These are phyloP conservation scores for Semicossyphus pulcher DNA, from an alignment of 2,113 vertebrate genomes.

Conservation along the genomic window DNA sequence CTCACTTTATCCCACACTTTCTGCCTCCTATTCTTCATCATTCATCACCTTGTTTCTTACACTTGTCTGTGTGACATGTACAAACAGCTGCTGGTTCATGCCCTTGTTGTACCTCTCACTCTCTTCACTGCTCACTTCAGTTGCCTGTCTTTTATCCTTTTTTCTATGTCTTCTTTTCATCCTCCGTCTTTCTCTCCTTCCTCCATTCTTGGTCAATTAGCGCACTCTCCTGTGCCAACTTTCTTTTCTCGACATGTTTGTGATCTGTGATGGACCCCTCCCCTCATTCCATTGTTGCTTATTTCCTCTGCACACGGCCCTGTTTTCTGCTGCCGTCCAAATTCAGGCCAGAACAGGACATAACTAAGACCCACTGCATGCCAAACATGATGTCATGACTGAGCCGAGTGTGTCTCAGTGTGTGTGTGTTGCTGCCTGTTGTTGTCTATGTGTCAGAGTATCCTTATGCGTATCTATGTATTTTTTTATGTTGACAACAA, in stretches of 20 bases:
- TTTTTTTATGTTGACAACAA: constrained; percentile 40
- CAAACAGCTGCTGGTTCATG: constrained; percentile 64
- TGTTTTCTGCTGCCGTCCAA: constrained; percentile 66
- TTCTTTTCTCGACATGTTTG: constrained; percentile 48
- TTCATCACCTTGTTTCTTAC: constrained; percentile 54
- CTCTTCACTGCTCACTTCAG: neutral
- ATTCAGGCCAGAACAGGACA: constrained; percentile 78
- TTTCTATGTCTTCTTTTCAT: neutral
- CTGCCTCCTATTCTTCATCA: constrained; percentile 11
- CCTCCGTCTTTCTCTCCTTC: neutral
- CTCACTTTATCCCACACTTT: neutral
- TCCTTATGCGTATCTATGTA: constrained; percentile 14
- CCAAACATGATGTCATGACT: constrained; percentile 82
- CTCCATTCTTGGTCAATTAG: neutral
- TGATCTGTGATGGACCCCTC: constrained; percentile 58
- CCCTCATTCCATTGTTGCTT: constrained; percentile 70
- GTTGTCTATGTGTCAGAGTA: constrained; percentile 36
- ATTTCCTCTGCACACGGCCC: constrained; percentile 73
- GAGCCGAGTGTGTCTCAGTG: constrained; percentile 31
- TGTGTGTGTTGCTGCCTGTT: constrained; percentile 44
- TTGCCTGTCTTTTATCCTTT: neutral
- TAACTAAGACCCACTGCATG: constrained; percentile 58
- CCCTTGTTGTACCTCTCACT: constrained; percentile 7
- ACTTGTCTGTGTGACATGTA: constrained; percentile 59
- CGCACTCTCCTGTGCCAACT: constrained; percentile 24